Evolutionary conservation across 1,140 invertebrate genomes (phyloP).

Genomic region (Thalassaphorura encarpata): DNA sequence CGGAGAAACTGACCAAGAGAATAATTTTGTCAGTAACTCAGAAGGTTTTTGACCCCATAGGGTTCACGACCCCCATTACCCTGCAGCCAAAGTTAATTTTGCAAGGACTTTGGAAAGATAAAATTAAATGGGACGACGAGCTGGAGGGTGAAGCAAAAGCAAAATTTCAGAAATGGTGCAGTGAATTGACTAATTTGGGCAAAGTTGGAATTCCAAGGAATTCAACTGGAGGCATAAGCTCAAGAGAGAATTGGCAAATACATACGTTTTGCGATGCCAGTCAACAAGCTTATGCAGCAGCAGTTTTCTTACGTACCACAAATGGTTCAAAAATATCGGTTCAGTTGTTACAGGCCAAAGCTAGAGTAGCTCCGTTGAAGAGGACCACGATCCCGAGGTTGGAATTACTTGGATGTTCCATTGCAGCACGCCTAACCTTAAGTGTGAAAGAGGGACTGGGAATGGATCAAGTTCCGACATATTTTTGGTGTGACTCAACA

Average conservation of each 20-base stretch:
- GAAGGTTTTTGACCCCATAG: constrained; percentile 22
- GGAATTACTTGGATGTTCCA: constrained; percentile 19
- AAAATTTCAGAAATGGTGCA: constrained; percentile 29
- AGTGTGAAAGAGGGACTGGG: background rate
- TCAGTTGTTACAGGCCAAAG: constrained; percentile 38
- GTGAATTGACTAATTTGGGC: constrained; percentile 20
- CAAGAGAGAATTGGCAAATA: constrained; percentile 15
- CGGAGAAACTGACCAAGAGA: constrained; percentile 6
- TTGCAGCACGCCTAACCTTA: background rate
- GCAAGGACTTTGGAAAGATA: constrained; percentile 19
- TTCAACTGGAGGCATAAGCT: constrained; percentile 3
- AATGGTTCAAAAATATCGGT: constrained; percentile 29
- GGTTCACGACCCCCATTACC: constrained; percentile 16
- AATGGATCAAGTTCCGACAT: background rate
- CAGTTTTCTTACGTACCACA: constrained; percentile 29
- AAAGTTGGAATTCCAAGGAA: constrained; percentile 32
- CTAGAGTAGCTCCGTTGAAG: constrained; percentile 31
- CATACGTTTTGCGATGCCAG: constrained; percentile 38
- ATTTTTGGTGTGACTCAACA: constrained; percentile 35
- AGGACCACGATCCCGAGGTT: constrained; percentile 27
- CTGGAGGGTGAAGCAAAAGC: constrained; percentile 8
- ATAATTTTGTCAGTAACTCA: constrained; percentile 1
- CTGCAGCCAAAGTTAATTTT: constrained; percentile 20
- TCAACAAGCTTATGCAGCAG: constrained; percentile 35
- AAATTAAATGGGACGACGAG: constrained; percentile 7